Conservation (phyloP, 30 jellyfish, hydroid and myxozoan species). For the Sanderia malayensis region DNA sequence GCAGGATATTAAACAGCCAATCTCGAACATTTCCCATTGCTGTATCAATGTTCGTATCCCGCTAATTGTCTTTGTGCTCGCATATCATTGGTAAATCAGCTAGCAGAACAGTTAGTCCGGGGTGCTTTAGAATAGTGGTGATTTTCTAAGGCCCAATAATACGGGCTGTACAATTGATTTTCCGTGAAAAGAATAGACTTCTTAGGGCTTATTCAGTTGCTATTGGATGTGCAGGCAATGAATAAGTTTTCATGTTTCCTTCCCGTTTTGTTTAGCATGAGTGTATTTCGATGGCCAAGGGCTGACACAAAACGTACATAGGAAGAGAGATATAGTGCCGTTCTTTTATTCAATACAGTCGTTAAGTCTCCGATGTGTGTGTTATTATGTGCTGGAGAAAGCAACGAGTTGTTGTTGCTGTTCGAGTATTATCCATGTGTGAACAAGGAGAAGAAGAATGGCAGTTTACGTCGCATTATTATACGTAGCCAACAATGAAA, state of each 20-base stretch:
- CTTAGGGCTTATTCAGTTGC: conserved; percentile 66
- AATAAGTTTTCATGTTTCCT: conserved; percentile 55
- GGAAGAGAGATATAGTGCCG: conserved; percentile 69
- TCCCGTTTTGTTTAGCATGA: conserved; percentile 54
- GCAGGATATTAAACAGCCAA: background rate
- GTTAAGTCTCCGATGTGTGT: conserved; percentile 3
- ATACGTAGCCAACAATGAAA: no score
- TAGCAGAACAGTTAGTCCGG: no score
- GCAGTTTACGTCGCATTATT: no score
- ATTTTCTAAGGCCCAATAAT: conserved; percentile 55
- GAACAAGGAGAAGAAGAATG: no score
- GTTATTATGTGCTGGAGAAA: conserved; percentile 32
- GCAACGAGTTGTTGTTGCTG: background rate
- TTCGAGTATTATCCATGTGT: no score
- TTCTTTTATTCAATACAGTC: conserved; percentile 51
- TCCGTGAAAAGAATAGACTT: conserved; percentile 46
- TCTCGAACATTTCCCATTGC: conserved; percentile 29
- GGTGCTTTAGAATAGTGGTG: conserved; percentile 10
- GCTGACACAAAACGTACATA: conserved; percentile 45
- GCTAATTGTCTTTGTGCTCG: conserved; percentile 38
- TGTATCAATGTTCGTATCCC: conserved; percentile 63
- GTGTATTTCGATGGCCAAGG: no score
- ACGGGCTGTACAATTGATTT: conserved; percentile 34
- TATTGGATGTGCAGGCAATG: conserved; percentile 55
- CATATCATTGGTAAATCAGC: conserved; percentile 9